phyloP scores from a whole-genome alignment of 2,888 invertebrate species.

The Plagodis dolabraria region DNA sequence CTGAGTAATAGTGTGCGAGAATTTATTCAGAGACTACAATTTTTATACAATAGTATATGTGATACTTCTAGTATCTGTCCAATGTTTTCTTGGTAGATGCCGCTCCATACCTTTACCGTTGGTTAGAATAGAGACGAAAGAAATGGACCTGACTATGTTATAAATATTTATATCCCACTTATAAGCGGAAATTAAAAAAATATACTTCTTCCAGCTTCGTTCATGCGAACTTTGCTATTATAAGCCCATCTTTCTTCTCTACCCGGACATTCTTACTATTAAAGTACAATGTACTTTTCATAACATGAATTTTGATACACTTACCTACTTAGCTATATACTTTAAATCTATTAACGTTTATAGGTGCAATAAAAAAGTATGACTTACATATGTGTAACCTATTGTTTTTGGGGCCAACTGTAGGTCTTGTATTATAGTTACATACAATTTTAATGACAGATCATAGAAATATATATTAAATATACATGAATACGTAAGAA shows the following conservation, averaged over 20 bases:
- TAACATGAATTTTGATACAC: slow-evolving; percentile 7
- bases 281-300: slow-evolving; percentile 3
- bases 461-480: slow-evolving; percentile 1
- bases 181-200: slow-evolving; percentile 29
- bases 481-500: slow-evolving; percentile 1
- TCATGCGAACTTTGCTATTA: slow-evolving; percentile 14
- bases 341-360: slow-evolving; percentile 3
- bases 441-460: slow-evolving; percentile 7
- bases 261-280: slow-evolving; percentile 9
- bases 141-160: slow-evolving; percentile 24
- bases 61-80: background rate
- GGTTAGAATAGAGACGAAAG: slow-evolving; percentile 21
- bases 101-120: slow-evolving; percentile 10
- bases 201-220: slow-evolving; percentile 22
- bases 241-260: slow-evolving; percentile 19
- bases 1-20: no score
- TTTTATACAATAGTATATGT: background rate
- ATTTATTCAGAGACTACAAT: no score
- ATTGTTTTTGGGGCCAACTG: slow-evolving; percentile 16
- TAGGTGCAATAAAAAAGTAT: slow-evolving; percentile 3
- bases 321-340: background rate
- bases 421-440: slow-evolving; percentile 17
- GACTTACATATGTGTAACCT: background rate
- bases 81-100: slow-evolving; percentile 16
- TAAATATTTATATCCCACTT: slow-evolving; percentile 29